Evolutionary conservation across 2,888 invertebrate species (phyloP).

Genomic region (Drosophila pegasa): DNA sequence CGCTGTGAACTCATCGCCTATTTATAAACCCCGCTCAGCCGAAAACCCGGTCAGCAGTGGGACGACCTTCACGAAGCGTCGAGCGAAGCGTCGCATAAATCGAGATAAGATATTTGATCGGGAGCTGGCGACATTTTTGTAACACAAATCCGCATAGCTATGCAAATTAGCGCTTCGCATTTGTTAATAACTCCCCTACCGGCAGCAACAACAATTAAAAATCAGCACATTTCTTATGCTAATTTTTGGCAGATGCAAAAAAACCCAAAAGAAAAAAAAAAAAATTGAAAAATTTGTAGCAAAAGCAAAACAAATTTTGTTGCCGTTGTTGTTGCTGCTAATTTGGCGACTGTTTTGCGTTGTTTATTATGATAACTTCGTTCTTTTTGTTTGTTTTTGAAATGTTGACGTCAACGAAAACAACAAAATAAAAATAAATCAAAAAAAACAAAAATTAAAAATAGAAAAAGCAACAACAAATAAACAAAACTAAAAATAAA

Average conservation of each 20-base stretch:
- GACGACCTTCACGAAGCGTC: constrained; percentile 73
- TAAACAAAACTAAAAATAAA: constrained; percentile 7
- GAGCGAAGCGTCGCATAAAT: constrained; percentile 15
- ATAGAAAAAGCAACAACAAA: constrained; percentile 8
- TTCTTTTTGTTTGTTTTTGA: constrained; percentile 15
- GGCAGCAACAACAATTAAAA: constrained; percentile 25
- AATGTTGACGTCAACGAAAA: constrained; percentile 65
- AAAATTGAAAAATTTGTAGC: constrained; percentile 42
- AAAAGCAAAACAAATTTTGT: constrained; percentile 44
- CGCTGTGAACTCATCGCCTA: constrained; percentile 72
- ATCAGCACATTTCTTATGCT: constrained; percentile 80
- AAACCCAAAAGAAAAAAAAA: constrained; percentile 45
- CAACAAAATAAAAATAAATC: constrained; percentile 54
- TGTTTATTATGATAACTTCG: constrained; percentile 37
- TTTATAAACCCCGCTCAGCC: constrained; percentile 53
- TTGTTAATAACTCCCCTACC: constrained; percentile 28
- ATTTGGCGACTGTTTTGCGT: constrained; percentile 51
- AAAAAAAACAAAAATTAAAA: constrained; percentile 34
- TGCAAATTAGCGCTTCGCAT: constrained; percentile 67
- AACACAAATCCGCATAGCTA: constrained; percentile 76
- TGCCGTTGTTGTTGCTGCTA: constrained; percentile 36
- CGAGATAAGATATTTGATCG: constrained; percentile 46
- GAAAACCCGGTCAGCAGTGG: constrained; percentile 54
- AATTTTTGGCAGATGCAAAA: constrained; percentile 72
- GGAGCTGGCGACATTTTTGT: constrained; percentile 49